A percentile compares a stretch with the other conserved stretches of the same genome.
Evolutionary conservation across 1,140 invertebrate species (phyloP).

Genomic region (Ceratina calcarata): DNA sequence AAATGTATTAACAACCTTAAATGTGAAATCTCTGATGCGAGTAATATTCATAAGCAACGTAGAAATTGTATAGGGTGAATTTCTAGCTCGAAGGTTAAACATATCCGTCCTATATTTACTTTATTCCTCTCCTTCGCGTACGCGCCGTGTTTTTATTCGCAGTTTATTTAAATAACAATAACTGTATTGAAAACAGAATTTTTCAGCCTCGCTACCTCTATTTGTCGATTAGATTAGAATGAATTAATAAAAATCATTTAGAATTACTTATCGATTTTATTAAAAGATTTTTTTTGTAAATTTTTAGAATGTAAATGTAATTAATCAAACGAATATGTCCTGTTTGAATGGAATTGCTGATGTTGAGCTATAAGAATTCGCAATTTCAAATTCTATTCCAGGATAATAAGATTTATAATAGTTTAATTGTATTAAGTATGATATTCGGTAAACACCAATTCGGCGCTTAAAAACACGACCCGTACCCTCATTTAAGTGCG

Average conservation of each 20-base stretch:
- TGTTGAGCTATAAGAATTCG: too few species aligned
- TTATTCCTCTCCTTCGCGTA: conserved; percentile 47
- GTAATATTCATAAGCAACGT: conserved; percentile 34
- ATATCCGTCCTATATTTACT: conserved; percentile 68
- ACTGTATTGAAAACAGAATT: too few species aligned
- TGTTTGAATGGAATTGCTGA: too few species aligned
- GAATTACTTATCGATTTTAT: too few species aligned
- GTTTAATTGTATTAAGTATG: too few species aligned
- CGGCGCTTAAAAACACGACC: neutral
- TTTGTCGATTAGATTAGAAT: too few species aligned
- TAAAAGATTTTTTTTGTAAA: too few species aligned
- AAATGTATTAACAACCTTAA: neutral
- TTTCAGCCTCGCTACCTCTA: neutral
- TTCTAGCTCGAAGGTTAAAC: conserved; percentile 62
- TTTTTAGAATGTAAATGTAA: too few species aligned
- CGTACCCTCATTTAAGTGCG: conserved; percentile 6
- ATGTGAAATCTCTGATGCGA: conserved; percentile 1
- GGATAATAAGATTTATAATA: too few species aligned
- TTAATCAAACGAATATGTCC: too few species aligned
- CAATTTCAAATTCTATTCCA: too few species aligned
- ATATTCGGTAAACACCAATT: neutral
- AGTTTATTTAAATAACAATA: neutral
- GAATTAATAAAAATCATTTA: too few species aligned
- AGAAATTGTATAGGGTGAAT: conserved; percentile 53
- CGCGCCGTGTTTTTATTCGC: conserved; percentile 13